Percentiles rank a stretch among this genome's conserved stretches.
Conservation (phyloP, 2,113 vertebrate genomes). For the Thamnaconus septentrionalis region DNA sequence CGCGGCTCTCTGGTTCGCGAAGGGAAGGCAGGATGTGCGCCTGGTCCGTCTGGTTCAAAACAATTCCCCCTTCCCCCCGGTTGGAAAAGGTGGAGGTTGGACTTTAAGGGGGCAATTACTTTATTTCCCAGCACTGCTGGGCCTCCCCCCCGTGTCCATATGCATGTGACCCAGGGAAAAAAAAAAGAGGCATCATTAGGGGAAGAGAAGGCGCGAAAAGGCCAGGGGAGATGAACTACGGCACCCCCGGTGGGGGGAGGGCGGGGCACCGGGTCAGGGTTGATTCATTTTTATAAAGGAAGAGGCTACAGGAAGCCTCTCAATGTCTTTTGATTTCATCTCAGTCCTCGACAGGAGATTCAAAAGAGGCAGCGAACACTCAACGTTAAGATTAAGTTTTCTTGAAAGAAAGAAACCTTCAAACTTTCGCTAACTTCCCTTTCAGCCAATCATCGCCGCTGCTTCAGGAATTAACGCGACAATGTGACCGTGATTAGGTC, state of each 20-base stretch:
- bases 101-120: constrained; percentile 56
- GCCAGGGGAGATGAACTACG: constrained; percentile 55
- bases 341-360: constrained; percentile 18
- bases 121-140: constrained; percentile 30
- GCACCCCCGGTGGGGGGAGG: constrained; percentile 22
- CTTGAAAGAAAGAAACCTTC: no score
- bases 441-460: no score
- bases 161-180: constrained; percentile 42
- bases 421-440: no score
- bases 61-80: background rate
- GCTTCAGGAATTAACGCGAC: no score
- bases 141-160: constrained; percentile 21
- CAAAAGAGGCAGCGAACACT: no score
- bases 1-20: constrained; percentile 24
- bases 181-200: constrained; percentile 61
- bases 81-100: constrained; percentile 17
- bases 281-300: constrained; percentile 64
- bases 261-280: constrained; percentile 34
- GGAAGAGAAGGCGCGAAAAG: constrained; percentile 28
- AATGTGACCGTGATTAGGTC: no score
- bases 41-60: constrained; percentile 44
- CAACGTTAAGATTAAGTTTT: no score
- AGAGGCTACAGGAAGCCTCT: constrained; percentile 22
- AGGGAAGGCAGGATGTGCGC: constrained; percentile 28
- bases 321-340: constrained; percentile 17